These are phyloP conservation scores for Eurytoma adleriae DNA, from an alignment of 2,888 invertebrate genomes.

Conservation along the genomic window DNA sequence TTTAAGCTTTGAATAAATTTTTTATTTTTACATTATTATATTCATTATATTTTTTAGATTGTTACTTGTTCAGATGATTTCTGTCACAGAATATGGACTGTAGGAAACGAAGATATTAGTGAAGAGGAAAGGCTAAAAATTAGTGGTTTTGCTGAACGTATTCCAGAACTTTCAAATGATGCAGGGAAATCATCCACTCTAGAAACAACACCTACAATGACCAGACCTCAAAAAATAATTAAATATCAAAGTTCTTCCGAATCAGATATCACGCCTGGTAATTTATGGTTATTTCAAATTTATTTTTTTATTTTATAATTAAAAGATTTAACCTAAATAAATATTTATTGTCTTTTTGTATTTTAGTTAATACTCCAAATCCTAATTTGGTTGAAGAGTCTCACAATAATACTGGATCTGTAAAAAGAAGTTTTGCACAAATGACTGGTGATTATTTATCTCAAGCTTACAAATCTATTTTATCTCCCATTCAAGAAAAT, in stretches of 20 bases:
- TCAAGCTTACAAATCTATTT: conserved; percentile 63
- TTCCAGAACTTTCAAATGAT: not conserved
- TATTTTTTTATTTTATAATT: not conserved
- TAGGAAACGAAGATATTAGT: conserved; percentile 78
- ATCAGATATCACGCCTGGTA: conserved; percentile 44
- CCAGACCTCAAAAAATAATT: not conserved
- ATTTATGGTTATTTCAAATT: not conserved
- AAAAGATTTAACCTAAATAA: not conserved
- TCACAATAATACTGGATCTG: not conserved
- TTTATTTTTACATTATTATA: not conserved
- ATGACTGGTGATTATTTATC: conserved; percentile 39
- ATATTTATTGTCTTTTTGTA: not conserved
- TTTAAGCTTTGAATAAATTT: not conserved
- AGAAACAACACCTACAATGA: conserved; percentile 44
- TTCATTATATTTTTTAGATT: conserved; percentile 71
- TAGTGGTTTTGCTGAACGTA: conserved; percentile 35
- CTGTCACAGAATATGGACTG: conserved; percentile 85
- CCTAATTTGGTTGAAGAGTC: not conserved
- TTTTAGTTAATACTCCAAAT: conserved; percentile 35
- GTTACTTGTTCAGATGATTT: conserved; percentile 92
- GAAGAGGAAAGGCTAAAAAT: conserved; percentile 68
- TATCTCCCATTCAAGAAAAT: conserved; percentile 73
- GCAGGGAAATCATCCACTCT: conserved; percentile 16
- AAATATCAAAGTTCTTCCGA: conserved; percentile 35
- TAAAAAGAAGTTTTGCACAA: conserved; percentile 44